These are phyloP conservation scores for Microtus ochrogaster DNA, from an alignment of 2,113 vertebrate genomes.

Conservation along the genomic window DNA sequence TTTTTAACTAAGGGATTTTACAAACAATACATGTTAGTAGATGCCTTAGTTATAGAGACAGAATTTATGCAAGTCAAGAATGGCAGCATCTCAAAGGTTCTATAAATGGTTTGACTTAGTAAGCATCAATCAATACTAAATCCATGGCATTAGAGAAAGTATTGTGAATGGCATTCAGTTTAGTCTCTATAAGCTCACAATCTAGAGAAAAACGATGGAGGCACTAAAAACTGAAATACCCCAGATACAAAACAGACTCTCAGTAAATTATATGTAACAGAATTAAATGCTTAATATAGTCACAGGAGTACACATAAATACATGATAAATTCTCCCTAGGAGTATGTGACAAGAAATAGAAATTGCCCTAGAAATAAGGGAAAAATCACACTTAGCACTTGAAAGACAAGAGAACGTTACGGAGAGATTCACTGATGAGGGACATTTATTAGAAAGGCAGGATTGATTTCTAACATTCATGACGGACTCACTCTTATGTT, in stretches of 20 bases:
- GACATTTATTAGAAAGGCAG: not conserved
- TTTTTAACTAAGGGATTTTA: not conserved
- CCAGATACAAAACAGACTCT: not conserved
- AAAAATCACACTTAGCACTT: not conserved
- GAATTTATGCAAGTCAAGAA: slow-evolving; percentile 4
- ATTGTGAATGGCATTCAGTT: not conserved
- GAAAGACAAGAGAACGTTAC: slow-evolving; percentile 13
- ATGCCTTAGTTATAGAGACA: not conserved
- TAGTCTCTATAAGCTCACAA: not conserved
- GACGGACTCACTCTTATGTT: not conserved
- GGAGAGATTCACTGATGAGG: not conserved
- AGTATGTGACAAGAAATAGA: not conserved
- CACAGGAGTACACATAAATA: not conserved
- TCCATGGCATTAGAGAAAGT: not conserved
- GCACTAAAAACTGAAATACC: slow-evolving; percentile 5
- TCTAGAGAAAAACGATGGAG: not conserved
- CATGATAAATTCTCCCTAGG: not conserved
- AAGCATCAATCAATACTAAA: slow-evolving; percentile 43
- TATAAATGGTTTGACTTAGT: slow-evolving; percentile 51
- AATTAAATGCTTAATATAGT: slow-evolving; percentile 19
- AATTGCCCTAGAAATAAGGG: not conserved
- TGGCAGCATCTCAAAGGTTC: slow-evolving; percentile 2
- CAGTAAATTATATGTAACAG: not conserved
- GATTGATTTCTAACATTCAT: not conserved
- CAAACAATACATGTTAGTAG: not conserved